Evolutionary conservation across 2,888 invertebrate genomes (phyloP).

Genomic region (Myathropa florea): DNA sequence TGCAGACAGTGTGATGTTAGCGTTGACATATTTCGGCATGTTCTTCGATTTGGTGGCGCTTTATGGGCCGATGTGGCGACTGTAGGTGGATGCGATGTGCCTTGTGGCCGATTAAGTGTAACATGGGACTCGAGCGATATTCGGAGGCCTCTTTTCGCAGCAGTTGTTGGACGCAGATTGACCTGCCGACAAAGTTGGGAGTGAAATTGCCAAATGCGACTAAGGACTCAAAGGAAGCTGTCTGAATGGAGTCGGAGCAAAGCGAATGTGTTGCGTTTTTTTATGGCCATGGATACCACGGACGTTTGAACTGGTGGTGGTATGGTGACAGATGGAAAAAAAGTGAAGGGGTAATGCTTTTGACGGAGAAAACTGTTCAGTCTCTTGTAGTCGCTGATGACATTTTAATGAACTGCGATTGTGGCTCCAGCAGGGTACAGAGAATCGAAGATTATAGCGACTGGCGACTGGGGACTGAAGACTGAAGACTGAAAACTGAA

Average conservation of each 20-base stretch:
- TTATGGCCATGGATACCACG: not conserved
- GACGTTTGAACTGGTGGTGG: not conserved
- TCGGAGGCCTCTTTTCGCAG: not conserved
- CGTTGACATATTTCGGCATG: constrained; percentile 55
- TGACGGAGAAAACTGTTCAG: not conserved
- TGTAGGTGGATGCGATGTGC: not conserved
- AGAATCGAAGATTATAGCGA: too few relatives aligned
- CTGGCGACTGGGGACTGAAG: not conserved
- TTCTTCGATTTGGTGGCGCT: constrained; percentile 41
- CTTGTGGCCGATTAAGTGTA: constrained; percentile 19
- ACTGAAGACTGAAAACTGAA: not conserved
- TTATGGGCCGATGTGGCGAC: not conserved
- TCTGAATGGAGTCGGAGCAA: too few relatives aligned
- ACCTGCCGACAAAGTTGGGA: not conserved
- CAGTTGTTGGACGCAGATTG: not conserved
- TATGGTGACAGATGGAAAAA: not conserved
- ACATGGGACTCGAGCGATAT: not conserved
- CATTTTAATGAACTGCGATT: not conserved
- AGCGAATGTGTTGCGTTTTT: not conserved
- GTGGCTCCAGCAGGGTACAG: too few relatives aligned
- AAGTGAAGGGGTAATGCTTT: not conserved
- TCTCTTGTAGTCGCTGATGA: not conserved
- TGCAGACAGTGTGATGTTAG: not conserved
- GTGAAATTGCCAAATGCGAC: not conserved
- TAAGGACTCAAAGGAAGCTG: not conserved